Evolutionary conservation across 2,888 invertebrate genomes (phyloP).

Genomic region (Polyommatus icarus): DNA sequence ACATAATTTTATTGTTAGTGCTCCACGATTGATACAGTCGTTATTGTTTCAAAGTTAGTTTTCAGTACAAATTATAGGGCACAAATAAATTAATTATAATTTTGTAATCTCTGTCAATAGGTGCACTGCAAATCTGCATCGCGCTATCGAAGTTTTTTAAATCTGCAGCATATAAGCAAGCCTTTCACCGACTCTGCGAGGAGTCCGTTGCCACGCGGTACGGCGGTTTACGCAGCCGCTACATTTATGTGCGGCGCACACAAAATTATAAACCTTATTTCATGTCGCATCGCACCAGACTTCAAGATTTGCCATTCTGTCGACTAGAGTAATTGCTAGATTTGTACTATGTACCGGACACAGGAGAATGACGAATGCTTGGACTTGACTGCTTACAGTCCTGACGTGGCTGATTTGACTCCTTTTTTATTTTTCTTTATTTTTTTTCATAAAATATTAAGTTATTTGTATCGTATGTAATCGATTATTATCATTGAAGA

Average conservation of each 20-base stretch:
- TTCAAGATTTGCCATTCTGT: slow-evolving; percentile 77
- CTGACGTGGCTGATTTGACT: slow-evolving; percentile 63
- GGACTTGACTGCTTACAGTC: slow-evolving; percentile 61
- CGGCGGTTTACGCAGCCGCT: slow-evolving; percentile 58
- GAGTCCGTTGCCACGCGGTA: slow-evolving; percentile 63
- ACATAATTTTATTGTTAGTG: too few relatives aligned
- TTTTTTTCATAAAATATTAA: background rate
- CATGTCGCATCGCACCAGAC: slow-evolving; percentile 49
- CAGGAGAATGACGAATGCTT: slow-evolving; percentile 70
- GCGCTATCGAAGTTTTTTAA: slow-evolving; percentile 52
- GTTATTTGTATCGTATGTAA: background rate
- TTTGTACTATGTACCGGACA: slow-evolving; percentile 63
- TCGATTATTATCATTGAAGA: background rate
- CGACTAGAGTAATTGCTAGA: slow-evolving; percentile 72
- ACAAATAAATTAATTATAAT: background rate
- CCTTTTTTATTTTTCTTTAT: slow-evolving; percentile 52
- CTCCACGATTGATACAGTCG: too few relatives aligned
- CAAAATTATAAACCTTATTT: slow-evolving; percentile 53
- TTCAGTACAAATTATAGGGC: background rate
- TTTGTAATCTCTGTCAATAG: slow-evolving; percentile 43
- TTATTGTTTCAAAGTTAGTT: background rate
- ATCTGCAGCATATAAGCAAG: slow-evolving; percentile 48
- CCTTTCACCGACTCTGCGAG: slow-evolving; percentile 39
- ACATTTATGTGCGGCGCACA: slow-evolving; percentile 55
- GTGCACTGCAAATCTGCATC: slow-evolving; percentile 47